Evolutionary conservation across 2,113 vertebrate genomes (phyloP), one percentile per base, ranked within the genome.

Genomic region (Meriones unguiculatus): DNA sequence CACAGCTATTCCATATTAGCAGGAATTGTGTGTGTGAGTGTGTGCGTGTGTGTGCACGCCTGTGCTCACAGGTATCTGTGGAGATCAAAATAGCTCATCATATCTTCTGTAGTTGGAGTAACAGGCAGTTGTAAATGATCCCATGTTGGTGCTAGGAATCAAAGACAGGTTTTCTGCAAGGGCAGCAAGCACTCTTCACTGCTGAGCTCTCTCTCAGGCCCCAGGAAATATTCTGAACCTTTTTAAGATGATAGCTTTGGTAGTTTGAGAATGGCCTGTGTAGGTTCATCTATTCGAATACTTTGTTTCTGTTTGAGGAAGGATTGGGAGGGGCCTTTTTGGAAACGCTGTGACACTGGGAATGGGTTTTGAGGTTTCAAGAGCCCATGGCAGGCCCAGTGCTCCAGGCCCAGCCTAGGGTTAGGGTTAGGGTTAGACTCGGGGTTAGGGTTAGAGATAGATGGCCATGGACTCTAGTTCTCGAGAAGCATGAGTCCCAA

Each of bases 1-100:
- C 22, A 88, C 50, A 65, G 0, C 30, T 94, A 28, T 69, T 87
- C 25, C 28, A 41, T 20, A 57, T 81, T 89, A 20, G 10, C 24
- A 94, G 17, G 2, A 17, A 77, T 6, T 32, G 30, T n/a, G 14
- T n/a, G 20, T 35, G 54, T 57, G 52, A n/a, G 4, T 81, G 54
- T 10, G 8, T 20, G 17, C 14, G 54, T 7, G 20, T 14, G 22
- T 4, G n/a, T 0, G 7, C 9, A 4, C 20, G 54, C 46, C 46
- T 46, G 46, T 24, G 25, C 6, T 32, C 52, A 7, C 38, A 30
- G 24, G 76, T 78, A 25, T 46, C 30, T 50, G 15, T 32, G 62
- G 38, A 65, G 1, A 11, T 28, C 82, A 67, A 25, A 85, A 85
- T 7, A 85, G 81, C 25, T 4, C 38, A 32, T 65, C 82, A 46